Evolutionary conservation across 2,888 invertebrate genomes (phyloP), one percentile per base, ranked within the genome.

Genomic region (Antheraea yamamai): DNA sequence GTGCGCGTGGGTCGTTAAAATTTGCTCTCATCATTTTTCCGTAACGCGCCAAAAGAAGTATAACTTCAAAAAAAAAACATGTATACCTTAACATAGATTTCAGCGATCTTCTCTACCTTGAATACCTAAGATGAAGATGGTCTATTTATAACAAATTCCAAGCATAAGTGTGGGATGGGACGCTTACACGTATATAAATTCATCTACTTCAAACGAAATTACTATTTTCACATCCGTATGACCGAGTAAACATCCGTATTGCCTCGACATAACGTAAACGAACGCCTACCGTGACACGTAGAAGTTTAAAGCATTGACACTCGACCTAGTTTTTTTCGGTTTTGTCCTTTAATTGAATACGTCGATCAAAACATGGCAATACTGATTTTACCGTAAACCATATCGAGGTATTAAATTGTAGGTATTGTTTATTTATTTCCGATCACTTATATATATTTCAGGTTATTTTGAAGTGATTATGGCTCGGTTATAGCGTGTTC

Each of bases 161-260:
- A 61, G n/a, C n/a, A 23, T 23, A 23, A 10, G 23, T 61, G 23
- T 61, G n/a, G 12, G 61, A 12, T 61, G n/a, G 23, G 23, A 61
- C 61, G 61, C 23, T 1, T 61, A 23, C 3, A 7, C 23, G 20
- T 20, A 55, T n/a, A 20, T 18, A 4, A 23, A 7, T 66, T 16
- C 16, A 30, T 66, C 55, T 73, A n/a, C 39, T 20, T 35, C 30
- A 30, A 75, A 72, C 30, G n/a, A 23, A 73, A 73, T 73, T 73
- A 73, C 61, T 6, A 39, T 39, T 73, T 61, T 73, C 61, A 73
- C 61, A 73, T 18, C 55, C 39, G 73, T 39, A 23, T 73, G 73
- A 73, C 64, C 30, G 72, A 72, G 55, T 72, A 72, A 35, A 18
- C 55, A 55, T 18, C 52, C 72, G 12, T 51, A 52, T 23, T 71